Conservation (phyloP, 2,113 vertebrate genomes). For the Lichenostomus cassidix region DNA sequence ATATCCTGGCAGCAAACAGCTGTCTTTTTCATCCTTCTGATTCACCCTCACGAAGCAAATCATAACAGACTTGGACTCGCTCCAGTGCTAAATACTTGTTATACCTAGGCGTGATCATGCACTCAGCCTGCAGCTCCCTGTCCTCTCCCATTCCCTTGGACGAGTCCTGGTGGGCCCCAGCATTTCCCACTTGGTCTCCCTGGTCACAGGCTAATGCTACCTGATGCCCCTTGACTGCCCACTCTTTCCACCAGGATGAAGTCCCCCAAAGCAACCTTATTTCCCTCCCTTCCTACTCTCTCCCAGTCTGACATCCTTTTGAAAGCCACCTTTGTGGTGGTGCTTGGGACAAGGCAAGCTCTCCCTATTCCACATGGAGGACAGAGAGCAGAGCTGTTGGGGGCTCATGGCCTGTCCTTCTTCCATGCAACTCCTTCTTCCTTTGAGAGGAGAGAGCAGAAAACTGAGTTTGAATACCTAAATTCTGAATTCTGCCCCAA, state of each 20-base stretch:
- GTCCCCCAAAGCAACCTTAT: not conserved
- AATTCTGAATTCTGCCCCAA: not conserved
- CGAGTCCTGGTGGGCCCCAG: rapidly evolving
- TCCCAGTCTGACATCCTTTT: not conserved
- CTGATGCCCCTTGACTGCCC: not conserved
- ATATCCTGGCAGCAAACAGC: not conserved
- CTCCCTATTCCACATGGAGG: rapidly evolving
- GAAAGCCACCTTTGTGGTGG: not conserved
- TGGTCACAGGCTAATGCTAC: not conserved
- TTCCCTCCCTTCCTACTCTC: not conserved
- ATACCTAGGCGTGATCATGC: rapidly evolving
- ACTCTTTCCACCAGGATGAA: rapidly evolving
- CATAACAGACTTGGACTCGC: not conserved
- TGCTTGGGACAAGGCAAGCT: not conserved
- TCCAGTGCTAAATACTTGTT: not conserved
- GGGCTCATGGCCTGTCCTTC: not conserved
- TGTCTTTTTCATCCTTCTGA: not conserved
- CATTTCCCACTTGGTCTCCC: not conserved
- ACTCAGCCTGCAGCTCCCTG: not conserved
- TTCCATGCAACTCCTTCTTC: not conserved
- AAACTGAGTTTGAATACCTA: not conserved
- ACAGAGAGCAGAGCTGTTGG: rapidly evolving
- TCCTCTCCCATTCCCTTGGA: not conserved
- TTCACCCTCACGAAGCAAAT: not conserved
- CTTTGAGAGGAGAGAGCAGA: not conserved